Conservation (phyloP, 1,140 invertebrate species). For the Ceratina calcarata region DNA sequence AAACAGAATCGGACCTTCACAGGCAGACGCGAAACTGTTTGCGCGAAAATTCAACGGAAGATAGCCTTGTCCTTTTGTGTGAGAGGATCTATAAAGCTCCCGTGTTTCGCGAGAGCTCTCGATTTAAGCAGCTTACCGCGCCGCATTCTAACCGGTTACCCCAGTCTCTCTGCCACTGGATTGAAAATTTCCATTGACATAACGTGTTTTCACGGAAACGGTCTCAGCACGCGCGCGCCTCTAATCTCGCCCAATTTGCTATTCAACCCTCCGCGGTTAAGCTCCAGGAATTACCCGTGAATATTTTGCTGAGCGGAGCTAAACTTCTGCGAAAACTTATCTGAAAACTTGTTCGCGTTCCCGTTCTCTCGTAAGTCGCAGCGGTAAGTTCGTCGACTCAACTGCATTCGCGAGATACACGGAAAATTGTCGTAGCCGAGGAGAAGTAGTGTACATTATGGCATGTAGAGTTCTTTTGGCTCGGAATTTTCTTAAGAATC, state of each 20-base stretch:
- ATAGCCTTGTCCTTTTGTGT: background rate
- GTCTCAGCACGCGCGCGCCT: too few species aligned
- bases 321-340: background rate
- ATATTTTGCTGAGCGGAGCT: background rate
- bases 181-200: conserved; percentile 51
- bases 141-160: conserved; percentile 4
- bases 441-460: too few species aligned
- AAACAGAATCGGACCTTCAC: too few species aligned
- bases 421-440: background rate
- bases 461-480: too few species aligned
- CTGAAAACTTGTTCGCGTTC: background rate
- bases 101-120: conserved; percentile 53
- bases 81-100: conserved; percentile 34
- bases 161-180: background rate
- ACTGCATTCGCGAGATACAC: background rate
- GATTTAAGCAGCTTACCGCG: conserved; percentile 59
- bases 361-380: too few species aligned
- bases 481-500: too few species aligned
- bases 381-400: background rate
- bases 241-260: conserved; percentile 21
- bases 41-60: conserved; percentile 55
- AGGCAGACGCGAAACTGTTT: background rate
- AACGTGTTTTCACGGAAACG: conserved; percentile 33
- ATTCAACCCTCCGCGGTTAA: background rate
- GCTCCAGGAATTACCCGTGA: background rate